Conservation (phyloP, 2,888 invertebrate genomes). For the Leptinotarsa juncta region DNA sequence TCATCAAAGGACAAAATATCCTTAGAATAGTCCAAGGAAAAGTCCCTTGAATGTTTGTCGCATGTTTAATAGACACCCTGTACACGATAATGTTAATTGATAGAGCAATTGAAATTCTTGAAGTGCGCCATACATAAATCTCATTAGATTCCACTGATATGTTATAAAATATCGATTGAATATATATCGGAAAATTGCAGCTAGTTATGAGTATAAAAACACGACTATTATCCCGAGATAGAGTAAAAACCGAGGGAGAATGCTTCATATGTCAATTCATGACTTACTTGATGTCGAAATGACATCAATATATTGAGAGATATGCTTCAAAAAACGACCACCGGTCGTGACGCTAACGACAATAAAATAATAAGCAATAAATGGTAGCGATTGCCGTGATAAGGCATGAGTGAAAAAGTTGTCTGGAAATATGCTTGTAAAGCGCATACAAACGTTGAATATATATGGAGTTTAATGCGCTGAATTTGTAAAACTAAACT, state of each 20-base stretch:
- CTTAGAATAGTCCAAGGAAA: too few relatives aligned
- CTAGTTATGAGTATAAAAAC: slow-evolving; percentile 30
- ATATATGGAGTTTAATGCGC: slow-evolving; percentile 48
- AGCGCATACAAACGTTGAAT: slow-evolving; percentile 52
- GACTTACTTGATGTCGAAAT: slow-evolving; percentile 43
- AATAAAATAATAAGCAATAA: slow-evolving; percentile 58
- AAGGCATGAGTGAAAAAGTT: slow-evolving; percentile 51
- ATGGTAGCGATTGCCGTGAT: slow-evolving; percentile 51
- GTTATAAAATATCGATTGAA: slow-evolving; percentile 38
- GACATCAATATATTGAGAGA: slow-evolving; percentile 41
- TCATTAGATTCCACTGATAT: slow-evolving; percentile 43
- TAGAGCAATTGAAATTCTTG: slow-evolving; percentile 29
- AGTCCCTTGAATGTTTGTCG: too few relatives aligned
- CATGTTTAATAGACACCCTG: too few relatives aligned
- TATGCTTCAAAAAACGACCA: slow-evolving; percentile 50
- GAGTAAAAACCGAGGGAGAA: slow-evolving; percentile 39
- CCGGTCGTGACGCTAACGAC: slow-evolving; percentile 50
- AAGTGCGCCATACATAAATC: slow-evolving; percentile 37
- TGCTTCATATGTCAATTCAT: slow-evolving; percentile 46
- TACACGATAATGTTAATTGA: background rate
- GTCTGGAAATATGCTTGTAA: slow-evolving; percentile 50
- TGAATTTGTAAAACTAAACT: slow-evolving; percentile 45
- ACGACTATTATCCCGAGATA: slow-evolving; percentile 25
- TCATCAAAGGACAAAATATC: too few relatives aligned
- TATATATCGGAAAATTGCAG: slow-evolving; percentile 35